Evolutionary conservation across 2,113 vertebrate genomes (phyloP), one percentile per base, ranked within the genome.

Genomic region (Eulemur rufifrons): DNA sequence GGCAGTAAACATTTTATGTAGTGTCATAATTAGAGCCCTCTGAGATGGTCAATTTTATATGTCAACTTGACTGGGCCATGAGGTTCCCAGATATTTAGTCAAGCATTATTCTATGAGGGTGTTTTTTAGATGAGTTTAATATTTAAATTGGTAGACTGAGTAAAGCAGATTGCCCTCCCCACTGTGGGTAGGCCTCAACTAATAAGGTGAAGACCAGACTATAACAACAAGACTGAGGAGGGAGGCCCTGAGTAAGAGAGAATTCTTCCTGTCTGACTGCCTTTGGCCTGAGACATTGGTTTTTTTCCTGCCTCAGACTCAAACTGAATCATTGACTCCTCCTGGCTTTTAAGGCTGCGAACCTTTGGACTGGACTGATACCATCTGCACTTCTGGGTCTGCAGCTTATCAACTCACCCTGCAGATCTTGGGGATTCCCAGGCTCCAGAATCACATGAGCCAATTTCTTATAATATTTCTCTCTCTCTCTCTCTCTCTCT

Each of bases 21-120:
- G 23, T 3, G 9, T 59, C 11, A 5, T 20, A 64, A n/a, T 0
- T 13, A 13, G 71, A n/a, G 11, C 8, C 3, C 0, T 56, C 5
- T 5, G 14, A 91, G 14, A 61, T 42, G 25, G 27, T 37, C 69
- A 2, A 63, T 17, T 61, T 45, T 61, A 71, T 29, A 18, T 7
- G 20, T 71, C 7, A 27, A 29, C 8, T 76, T 66, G 23, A 61
- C 27, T 21, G 61, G 11, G 6, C 34, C 74, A 25, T 2, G 32
- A 1, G 37, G 25, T 69, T 7, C 5, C 12, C 27, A 85, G 50
- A 15, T 69, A 85, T 21, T 77, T 78, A 13, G 2, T 20, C 14
- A 69, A 52, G 5, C 6, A 68, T 47, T 32, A 61, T 32, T 4
- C 4, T 39, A 20, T 20, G 34, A 45, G 18, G 2, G 2, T 42